A percentile compares a stretch with the other conserved stretches of the same genome.
Evolutionary conservation across 2,797 vertebrate genomes (phyloP).

Genomic region (Gymnoscopelus braueri): DNA sequence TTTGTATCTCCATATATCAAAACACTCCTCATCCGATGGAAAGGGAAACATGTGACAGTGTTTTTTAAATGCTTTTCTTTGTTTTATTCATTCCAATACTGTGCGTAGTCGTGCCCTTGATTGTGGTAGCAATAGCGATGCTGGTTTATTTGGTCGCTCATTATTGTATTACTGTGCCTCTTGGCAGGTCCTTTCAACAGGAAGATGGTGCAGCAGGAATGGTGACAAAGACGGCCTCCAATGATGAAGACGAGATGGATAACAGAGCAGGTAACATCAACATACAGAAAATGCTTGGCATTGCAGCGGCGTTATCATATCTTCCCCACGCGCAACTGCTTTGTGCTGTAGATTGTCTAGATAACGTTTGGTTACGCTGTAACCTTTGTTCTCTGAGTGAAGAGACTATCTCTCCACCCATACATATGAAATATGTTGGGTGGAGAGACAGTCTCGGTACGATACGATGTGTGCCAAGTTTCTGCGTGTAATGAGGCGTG

Average conservation of each 20-base stretch:
- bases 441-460: too few species aligned
- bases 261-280: conserved; percentile 85
- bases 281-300: neutral
- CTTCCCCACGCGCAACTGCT: too few species aligned
- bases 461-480: too few species aligned
- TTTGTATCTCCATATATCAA: conserved; percentile 38
- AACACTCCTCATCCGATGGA: conserved; percentile 30
- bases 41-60: conserved; percentile 48
- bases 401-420: too few species aligned
- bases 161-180: conserved; percentile 68
- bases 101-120: conserved; percentile 59
- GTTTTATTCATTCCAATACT: conserved; percentile 61
- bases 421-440: too few species aligned
- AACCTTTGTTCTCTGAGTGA: too few species aligned
- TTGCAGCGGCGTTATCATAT: too few species aligned
- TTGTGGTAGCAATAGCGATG: conserved; percentile 51
- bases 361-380: too few species aligned
- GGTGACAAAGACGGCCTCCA: conserved; percentile 72
- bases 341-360: too few species aligned
- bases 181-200: conserved; percentile 61
- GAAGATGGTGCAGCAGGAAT: conserved; percentile 44
- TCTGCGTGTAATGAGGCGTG: too few species aligned
- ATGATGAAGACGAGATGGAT: conserved; percentile 74
- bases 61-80: conserved; percentile 65
- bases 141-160: conserved; percentile 63